Percentiles rank a stretch among this genome's conserved stretches.
Conservation (phyloP, 2,113 vertebrate species). For the Syrmaticus mikado region DNA sequence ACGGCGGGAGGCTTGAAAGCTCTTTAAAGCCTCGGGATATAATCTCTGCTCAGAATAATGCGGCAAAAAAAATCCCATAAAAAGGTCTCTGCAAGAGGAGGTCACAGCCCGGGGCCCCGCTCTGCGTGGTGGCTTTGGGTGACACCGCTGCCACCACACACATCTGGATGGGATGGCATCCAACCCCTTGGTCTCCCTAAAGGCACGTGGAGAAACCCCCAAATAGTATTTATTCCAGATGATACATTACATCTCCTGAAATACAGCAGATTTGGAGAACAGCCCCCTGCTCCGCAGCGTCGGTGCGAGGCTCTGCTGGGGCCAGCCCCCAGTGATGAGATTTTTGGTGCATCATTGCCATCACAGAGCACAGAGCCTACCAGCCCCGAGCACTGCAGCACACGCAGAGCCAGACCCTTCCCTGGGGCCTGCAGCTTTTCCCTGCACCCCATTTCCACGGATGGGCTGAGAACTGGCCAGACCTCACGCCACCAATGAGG, state of each 20-base stretch:
- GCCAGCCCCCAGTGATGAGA: background rate
- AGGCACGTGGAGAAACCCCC: background rate
- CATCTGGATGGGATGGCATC: background rate
- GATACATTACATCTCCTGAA: constrained; percentile 59
- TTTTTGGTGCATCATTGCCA: background rate
- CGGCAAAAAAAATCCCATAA: background rate
- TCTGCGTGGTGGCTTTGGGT: background rate
- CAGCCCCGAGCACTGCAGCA: background rate
- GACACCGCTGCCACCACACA: background rate
- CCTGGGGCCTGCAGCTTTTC: background rate
- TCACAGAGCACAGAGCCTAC: background rate
- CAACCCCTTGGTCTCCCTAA: background rate
- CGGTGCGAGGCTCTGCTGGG: too few species aligned
- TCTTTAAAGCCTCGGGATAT: constrained; percentile 28
- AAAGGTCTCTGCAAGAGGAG: background rate
- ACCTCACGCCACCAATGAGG: rapidly evolving
- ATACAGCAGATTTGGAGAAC: background rate
- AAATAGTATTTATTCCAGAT: constrained; percentile 31
- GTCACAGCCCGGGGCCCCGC: background rate
- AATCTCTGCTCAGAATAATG: constrained; percentile 1
- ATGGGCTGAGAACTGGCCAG: background rate
- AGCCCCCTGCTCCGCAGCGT: background rate
- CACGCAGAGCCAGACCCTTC: background rate
- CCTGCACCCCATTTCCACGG: background rate
- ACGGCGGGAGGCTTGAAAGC: background rate